phyloP scores from a whole-genome alignment of 2,113 vertebrate species.

The Nothocercus nigrocapillus region DNA sequence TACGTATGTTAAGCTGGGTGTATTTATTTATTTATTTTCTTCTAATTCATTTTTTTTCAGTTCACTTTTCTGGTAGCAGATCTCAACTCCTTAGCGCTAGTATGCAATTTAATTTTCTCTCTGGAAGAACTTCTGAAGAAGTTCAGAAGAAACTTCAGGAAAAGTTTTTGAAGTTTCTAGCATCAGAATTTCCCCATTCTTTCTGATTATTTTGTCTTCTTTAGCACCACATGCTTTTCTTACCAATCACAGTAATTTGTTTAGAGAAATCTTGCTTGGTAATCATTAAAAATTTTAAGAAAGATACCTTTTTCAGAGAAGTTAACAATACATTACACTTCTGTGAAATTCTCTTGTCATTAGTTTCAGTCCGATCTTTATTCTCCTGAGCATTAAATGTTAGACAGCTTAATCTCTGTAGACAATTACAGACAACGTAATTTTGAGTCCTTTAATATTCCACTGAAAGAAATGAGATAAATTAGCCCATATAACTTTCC shows the following conservation, averaged over 20 bases:
- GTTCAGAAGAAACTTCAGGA: no score
- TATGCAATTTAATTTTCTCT: conserved; percentile 52
- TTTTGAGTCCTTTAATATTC: conserved; percentile 10
- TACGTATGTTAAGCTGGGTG: neutral
- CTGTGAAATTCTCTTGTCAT: neutral
- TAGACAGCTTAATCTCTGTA: neutral
- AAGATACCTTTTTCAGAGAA: neutral
- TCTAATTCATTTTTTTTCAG: neutral
- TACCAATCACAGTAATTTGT: neutral
- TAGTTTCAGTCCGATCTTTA: neutral
- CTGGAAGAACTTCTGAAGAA: neutral
- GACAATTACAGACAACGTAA: neutral
- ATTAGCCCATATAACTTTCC: neutral
- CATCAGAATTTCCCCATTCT: neutral
- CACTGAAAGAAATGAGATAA: neutral
- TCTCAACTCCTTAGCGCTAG: conserved; percentile 37
- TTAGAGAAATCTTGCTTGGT: neutral
- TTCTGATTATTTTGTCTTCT: neutral
- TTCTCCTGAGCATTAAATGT: neutral
- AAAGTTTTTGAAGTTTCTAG: neutral
- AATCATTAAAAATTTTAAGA: neutral
- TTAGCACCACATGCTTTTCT: neutral
- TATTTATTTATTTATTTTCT: conserved; percentile 15
- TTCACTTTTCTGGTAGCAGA: conserved; percentile 30
- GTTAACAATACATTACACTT: neutral